These are phyloP conservation scores for Gymnoscopelus microlampas DNA, from an alignment of 2,797 vertebrate genomes.

Conservation along the genomic window DNA sequence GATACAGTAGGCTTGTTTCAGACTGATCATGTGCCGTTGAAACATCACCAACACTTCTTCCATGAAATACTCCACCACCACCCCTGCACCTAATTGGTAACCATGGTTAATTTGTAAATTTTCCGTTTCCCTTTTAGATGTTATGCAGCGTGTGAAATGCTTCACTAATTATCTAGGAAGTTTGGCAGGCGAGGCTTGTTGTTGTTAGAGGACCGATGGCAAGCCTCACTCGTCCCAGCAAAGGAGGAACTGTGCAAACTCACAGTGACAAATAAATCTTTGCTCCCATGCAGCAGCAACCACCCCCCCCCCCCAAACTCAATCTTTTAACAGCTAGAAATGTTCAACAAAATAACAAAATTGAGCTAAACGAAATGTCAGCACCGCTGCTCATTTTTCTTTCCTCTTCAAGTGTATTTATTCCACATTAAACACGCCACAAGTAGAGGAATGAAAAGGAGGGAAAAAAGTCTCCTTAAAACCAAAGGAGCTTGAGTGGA, in stretches of 20 bases:
- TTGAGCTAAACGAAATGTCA: conserved; percentile 63
- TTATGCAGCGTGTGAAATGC: conserved; percentile 79
- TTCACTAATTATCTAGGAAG: conserved; percentile 80
- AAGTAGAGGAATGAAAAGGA: conserved; percentile 17
- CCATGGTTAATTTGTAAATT: conserved; percentile 72
- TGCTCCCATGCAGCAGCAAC: neutral
- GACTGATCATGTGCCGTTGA: conserved; percentile 58
- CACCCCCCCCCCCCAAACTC: conserved; percentile 4
- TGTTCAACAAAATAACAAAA: conserved; percentile 57
- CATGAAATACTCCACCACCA: conserved; percentile 18
- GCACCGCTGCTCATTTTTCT: conserved; percentile 53
- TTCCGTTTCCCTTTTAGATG: conserved; percentile 78
- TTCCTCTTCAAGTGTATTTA: conserved; percentile 48
- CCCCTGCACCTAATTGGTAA: conserved; percentile 9
- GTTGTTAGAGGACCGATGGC: conserved; percentile 77
- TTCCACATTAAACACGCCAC: conserved; percentile 64
- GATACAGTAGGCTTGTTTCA: conserved; percentile 36
- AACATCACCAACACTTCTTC: conserved; percentile 40
- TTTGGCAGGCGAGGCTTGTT: conserved; percentile 76
- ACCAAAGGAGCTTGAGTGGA: conserved; percentile 44
- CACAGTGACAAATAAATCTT: conserved; percentile 67
- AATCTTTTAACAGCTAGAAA: conserved; percentile 53
- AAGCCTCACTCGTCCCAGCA: conserved; percentile 72
- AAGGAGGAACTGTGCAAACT: conserved; percentile 68
- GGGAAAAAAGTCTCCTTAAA: conserved; percentile 24